Percentiles rank a stretch among this genome's conserved stretches.
Conservation (phyloP, 2,797 vertebrate genomes). For the Pempheris klunzingeri region DNA sequence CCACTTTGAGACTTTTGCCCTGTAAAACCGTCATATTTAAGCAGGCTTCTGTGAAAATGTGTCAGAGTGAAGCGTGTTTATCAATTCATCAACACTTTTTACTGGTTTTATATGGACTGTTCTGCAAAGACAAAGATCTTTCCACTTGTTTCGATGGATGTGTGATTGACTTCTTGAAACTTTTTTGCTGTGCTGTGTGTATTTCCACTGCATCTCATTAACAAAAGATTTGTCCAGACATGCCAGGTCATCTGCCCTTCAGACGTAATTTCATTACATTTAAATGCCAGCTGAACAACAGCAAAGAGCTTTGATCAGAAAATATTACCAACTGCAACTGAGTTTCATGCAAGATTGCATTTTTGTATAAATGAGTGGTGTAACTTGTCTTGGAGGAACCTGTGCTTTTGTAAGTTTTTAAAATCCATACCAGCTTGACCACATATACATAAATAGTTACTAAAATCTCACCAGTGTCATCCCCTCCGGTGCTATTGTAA, state of each 20-base stretch:
- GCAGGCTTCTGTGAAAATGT: slow-evolving; percentile 4
- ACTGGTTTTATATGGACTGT: neutral
- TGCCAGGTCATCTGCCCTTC: neutral
- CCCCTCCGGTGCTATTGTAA: slow-evolving; percentile 85
- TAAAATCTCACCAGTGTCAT: slow-evolving; percentile 67
- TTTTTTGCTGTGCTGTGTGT: too few species aligned
- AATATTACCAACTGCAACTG: neutral
- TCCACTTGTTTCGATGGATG: neutral
- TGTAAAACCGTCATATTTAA: slow-evolving; percentile 29
- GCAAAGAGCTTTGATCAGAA: neutral
- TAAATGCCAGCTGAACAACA: neutral
- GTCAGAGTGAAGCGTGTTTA: neutral
- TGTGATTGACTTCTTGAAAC: neutral
- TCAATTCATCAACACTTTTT: neutral
- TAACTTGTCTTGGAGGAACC: neutral
- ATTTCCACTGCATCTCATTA: neutral
- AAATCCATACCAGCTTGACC: too few species aligned
- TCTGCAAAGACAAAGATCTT: neutral
- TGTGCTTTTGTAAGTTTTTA: too few species aligned
- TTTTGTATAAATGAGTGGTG: neutral
- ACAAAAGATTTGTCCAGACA: neutral
- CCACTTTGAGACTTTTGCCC: slow-evolving; percentile 6
- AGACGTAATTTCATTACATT: neutral
- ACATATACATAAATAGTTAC: neutral
- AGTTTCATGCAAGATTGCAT: neutral